Base-by-base conservation (phyloP, 23 tunicate genomes). In the Halocynthia aurantium region DNA sequence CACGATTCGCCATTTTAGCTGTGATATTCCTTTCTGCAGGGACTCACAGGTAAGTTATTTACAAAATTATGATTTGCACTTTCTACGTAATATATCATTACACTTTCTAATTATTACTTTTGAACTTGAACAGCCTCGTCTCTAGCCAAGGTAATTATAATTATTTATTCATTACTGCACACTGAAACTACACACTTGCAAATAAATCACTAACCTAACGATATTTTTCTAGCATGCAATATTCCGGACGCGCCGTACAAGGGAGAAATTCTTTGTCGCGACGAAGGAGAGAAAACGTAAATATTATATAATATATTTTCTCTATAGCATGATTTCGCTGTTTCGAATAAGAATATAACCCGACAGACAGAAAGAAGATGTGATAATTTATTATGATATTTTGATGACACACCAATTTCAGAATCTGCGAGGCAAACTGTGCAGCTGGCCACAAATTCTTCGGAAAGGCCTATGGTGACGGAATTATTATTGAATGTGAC, bases 351-450 rank as follows among this genome's bases (percentile, higher is more conserved):
- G 44, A 31, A 31, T n/a, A 15, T 1, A 58, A 58, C 17, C 17
- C 17, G 15, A 58, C 63, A 13, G 63, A 58, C 17, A 58, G 15
- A 13, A n/a, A 4, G 17, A 13, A 58, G 17, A 58, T 58, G 17
- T 13, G 63, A 58, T 58, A 58, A 58, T 58, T 13, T n/a, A 58
- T 65, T 65, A 10, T 65, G 17, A 31, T 31, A 31, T 31, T 31
- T 31, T 31, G 44, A 31, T 31, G 44, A 31, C 1, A 31, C 44
- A 31, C 44, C 44, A 31, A 31, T 31, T 31, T 31, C 70, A 65
- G 70, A 49, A 15, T 65, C 70, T 65, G 70, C 18, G 70, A 20
- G 15, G 70, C 70, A 65, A 65, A 44, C 22, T 65, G 70, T 15
- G 70, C 22, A 9, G 17, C 70, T 20, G 70, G 70, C 18, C 31